Evolutionary conservation across 2,888 invertebrate species (phyloP).

Genomic region (Nomada goodeniana): DNA sequence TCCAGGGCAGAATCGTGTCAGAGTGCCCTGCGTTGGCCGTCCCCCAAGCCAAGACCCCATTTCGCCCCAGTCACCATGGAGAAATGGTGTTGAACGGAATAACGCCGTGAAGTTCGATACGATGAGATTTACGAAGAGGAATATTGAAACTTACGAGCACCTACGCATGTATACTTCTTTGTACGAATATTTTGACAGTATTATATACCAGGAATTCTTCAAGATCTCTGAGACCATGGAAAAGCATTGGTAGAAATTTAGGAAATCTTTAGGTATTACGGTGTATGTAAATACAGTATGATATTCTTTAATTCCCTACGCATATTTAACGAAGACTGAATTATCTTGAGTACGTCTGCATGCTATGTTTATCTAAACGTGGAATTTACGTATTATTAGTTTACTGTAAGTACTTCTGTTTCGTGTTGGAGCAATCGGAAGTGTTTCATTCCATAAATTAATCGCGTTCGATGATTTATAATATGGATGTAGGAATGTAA

Average conservation of each 20-base stretch:
- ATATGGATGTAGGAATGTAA: neutral
- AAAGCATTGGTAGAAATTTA: neutral
- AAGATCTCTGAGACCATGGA: conserved; percentile 25
- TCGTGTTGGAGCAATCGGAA: neutral
- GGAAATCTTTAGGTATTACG: conserved; percentile 7
- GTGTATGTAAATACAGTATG: conserved; percentile 37
- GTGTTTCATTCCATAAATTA: neutral
- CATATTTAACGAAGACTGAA: conserved; percentile 47
- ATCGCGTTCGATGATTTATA: neutral
- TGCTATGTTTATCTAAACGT: neutral
- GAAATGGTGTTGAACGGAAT: conserved; percentile 79
- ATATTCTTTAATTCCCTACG: conserved; percentile 17
- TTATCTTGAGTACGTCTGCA: conserved; percentile 9
- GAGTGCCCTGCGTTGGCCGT: conserved; percentile 81
- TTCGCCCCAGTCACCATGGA: conserved; percentile 80
- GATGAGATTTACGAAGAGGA: too few relatives aligned
- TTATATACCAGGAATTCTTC: neutral
- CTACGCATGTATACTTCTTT: conserved; percentile 2
- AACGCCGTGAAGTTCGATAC: too few relatives aligned
- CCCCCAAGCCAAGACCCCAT: conserved; percentile 80
- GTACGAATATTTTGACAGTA: neutral
- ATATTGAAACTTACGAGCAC: too few relatives aligned
- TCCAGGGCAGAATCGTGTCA: conserved; percentile 83
- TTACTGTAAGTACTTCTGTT: neutral
- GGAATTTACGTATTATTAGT: neutral